A percentile compares a stretch with the other conserved stretches of the same genome.
Evolutionary conservation across 2,888 invertebrate genomes (phyloP).

Genomic region (Drosophila nr. fundita): DNA sequence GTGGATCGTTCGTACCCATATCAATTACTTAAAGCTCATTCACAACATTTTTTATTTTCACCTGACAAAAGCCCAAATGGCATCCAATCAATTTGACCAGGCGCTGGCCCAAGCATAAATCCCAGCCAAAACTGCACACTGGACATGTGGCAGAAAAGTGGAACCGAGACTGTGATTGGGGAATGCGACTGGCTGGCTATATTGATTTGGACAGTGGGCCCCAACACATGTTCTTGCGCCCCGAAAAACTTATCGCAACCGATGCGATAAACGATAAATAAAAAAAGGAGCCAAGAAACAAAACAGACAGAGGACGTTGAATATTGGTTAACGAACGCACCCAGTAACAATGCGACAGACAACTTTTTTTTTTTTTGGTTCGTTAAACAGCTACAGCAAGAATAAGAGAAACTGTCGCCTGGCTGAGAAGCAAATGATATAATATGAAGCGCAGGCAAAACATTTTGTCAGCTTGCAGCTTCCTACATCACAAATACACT

Average conservation of each 20-base stretch:
- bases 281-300: conserved; percentile 12
- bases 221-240: conserved; percentile 84
- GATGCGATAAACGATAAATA: conserved; percentile 82
- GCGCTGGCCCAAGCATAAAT: conserved; percentile 52
- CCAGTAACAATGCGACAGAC: conserved; percentile 58
- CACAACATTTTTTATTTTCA: conserved; percentile 84
- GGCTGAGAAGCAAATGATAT: conserved; percentile 42
- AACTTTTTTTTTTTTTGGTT: conserved; percentile 65
- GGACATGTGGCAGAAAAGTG: conserved; percentile 14
- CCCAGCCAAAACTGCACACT: conserved; percentile 24
- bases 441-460: conserved; percentile 64
- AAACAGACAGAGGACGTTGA: conserved; percentile 3
- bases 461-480: conserved; percentile 64
- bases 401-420: conserved; percentile 58
- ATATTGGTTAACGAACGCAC: conserved; percentile 45
- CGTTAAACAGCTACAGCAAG: conserved; percentile 52
- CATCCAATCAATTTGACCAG: conserved; percentile 81
- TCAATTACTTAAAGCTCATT: conserved; percentile 84
- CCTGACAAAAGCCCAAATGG: conserved; percentile 82
- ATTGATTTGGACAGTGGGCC: conserved; percentile 65
- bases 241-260: conserved; percentile 80
- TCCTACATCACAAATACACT: conserved; percentile 43
- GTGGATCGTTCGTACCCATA: conserved; percentile 75
- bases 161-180: conserved; percentile 19
- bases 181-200: conserved; percentile 42